Base-by-base conservation (phyloP, 2,888 invertebrate genomes). In the Eremobia ochroleuca region DNA sequence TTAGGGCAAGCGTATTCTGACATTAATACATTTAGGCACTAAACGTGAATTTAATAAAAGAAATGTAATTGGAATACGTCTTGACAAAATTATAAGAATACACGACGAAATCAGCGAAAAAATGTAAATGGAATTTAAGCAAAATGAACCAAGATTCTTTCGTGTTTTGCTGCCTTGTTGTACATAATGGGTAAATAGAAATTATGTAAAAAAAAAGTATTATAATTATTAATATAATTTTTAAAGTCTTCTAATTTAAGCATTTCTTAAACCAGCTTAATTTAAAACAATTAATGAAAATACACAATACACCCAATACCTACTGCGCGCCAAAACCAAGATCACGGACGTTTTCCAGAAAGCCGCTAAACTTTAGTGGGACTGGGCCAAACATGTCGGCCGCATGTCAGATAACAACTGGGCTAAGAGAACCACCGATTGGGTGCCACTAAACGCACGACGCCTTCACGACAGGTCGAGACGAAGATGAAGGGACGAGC, bases 51-150 rank as follows among this genome's bases (percentile, higher is more conserved):
- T 81, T 73, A 73, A 81, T 84, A 84, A 84, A 59, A 55, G 25
- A 65, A 65, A 84, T 34, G 81, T 81, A 73, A 82, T 74, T 65
- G 49, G 25, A 80, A 82, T 85, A 61, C 69, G 58, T 69, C 77
- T 79, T 67, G 67, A 79, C 46, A 62, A 55, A 76, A 66, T 83
- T 84, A 76, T 65, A 37, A 68, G 69, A 78, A 73, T 65, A 78
- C 70, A 73, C 46, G 61, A 25, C 13, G 69, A 70, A 85, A 85
- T 82, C 69, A 70, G 52, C 31, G 49, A 58, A 70, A 79, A 85
- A 85, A 73, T 73, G 66, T 58, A 43, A 61, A 67, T 52, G 70
- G 62, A 67, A 82, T 81, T 73, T 73, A 37, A 73, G 59, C 66
- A 5, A 66, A 82, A 74, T 62, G 66, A 85, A 81, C 59, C 25